These are phyloP conservation scores for Pseudomyrmex cubaensis DNA, from an alignment of 1,140 invertebrate species.

Conservation along the genomic window DNA sequence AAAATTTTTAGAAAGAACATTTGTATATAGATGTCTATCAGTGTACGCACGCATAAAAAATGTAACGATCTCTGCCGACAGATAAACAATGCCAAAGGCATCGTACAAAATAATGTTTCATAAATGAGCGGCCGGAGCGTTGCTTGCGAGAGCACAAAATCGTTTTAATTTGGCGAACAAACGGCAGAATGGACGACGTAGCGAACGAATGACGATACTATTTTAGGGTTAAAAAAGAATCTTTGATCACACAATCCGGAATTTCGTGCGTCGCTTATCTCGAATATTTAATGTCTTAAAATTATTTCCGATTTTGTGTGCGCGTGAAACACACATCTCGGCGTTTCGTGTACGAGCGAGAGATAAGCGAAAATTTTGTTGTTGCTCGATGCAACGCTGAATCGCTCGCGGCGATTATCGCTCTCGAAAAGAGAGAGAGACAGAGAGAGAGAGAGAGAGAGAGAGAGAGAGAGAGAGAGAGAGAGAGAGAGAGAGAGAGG, in stretches of 20 bases:
- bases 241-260: slow-evolving; percentile 35
- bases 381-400: background rate
- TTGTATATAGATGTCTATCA: slow-evolving; percentile 5
- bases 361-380: slow-evolving; percentile 19
- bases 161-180: slow-evolving; percentile 55
- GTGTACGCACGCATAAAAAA: slow-evolving; percentile 10
- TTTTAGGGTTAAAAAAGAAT: slow-evolving; percentile 58
- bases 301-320: slow-evolving; percentile 21
- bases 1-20: background rate
- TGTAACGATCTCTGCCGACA: slow-evolving; percentile 25
- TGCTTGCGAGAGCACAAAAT: slow-evolving; percentile 37
- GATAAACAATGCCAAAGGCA: slow-evolving; percentile 13
- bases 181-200: slow-evolving; percentile 30
- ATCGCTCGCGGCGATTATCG: slow-evolving; percentile 19
- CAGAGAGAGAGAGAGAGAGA: too few species aligned
- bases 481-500: too few species aligned
- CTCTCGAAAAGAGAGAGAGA: too few species aligned
- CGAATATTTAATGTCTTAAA: slow-evolving; percentile 19
- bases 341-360: too few species aligned
- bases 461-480: too few species aligned
- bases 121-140: slow-evolving; percentile 37
- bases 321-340: too few species aligned
- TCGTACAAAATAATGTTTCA: slow-evolving; percentile 55
- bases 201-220: slow-evolving; percentile 40
- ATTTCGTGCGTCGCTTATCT: slow-evolving; percentile 1